Conservation (phyloP, 2,797 vertebrate genomes). For the Macropodus opercularis region DNA sequence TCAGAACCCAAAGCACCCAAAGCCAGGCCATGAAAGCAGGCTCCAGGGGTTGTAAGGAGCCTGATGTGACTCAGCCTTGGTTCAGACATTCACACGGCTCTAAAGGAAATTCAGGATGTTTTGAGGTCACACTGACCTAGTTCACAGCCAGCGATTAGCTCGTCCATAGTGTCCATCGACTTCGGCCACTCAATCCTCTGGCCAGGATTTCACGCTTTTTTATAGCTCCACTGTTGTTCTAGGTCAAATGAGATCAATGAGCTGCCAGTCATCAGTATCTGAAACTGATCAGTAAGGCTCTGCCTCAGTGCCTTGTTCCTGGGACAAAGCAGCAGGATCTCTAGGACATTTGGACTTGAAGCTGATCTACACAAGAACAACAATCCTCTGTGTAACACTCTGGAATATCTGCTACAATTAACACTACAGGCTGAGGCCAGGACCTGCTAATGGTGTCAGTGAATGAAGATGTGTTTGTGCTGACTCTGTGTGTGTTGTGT, state of each 20-base stretch:
- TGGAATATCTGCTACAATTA: too few relatives aligned
- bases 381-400: too few relatives aligned
- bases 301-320: not conserved
- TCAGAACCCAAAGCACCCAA: too few relatives aligned
- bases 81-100: not conserved
- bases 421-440: not conserved
- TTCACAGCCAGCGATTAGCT: slow-evolving; percentile 5
- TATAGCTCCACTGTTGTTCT: not conserved
- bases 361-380: too few relatives aligned
- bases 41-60: too few relatives aligned
- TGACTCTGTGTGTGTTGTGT: slow-evolving; percentile 23
- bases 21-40: too few relatives aligned
- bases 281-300: too few relatives aligned
- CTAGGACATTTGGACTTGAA: too few relatives aligned
- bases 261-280: not conserved
- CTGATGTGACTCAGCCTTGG: not conserved
- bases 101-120: slow-evolving; percentile 7
- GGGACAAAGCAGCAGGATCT: not conserved
- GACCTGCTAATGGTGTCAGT: not conserved
- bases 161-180: slow-evolving; percentile 4
- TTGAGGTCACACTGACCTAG: slow-evolving; percentile 16
- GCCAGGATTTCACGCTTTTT: not conserved
- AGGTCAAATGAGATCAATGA: not conserved
- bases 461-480: not conserved
- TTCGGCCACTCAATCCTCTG: not conserved